Percentiles rank a stretch among this genome's conserved stretches.
Conservation (phyloP, 2,797 vertebrate genomes). For the Coccyzus lansbergi region DNA sequence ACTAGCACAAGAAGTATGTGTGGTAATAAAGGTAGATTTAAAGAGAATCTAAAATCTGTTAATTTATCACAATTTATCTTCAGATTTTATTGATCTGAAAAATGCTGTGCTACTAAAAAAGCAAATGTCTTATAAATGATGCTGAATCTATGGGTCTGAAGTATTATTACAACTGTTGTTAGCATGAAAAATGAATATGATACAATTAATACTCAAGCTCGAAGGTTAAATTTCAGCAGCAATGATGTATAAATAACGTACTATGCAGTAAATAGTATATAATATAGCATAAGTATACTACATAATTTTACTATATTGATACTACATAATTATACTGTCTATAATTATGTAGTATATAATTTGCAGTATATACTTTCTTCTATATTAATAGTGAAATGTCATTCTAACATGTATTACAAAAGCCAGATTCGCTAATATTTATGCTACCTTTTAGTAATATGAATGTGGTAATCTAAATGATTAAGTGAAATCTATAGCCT, state of each 20-base stretch:
- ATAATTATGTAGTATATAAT: not conserved
- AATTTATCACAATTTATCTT: not conserved
- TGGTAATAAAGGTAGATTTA: conserved; percentile 13
- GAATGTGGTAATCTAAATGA: not conserved
- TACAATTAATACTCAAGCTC: not conserved
- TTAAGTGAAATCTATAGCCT: not conserved
- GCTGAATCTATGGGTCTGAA: not conserved
- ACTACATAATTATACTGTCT: not conserved
- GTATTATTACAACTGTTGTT: not conserved
- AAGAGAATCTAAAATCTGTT: not conserved
- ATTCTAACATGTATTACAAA: not conserved
- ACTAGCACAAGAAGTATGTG: not conserved
- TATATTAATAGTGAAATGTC: not conserved
- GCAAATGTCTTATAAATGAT: not conserved
- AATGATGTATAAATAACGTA: not conserved
- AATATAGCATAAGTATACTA: not conserved
- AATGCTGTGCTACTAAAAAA: not conserved
- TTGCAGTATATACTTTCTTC: not conserved
- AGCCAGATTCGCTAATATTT: not conserved
- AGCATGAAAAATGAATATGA: not conserved
- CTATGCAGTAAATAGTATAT: not conserved
- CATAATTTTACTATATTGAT: not conserved
- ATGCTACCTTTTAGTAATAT: not conserved
- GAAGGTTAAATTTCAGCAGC: not conserved
- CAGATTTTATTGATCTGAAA: conserved; percentile 29